Base-by-base conservation (phyloP, 2,797 vertebrate genomes). In the Pseudochromis fuscus region DNA sequence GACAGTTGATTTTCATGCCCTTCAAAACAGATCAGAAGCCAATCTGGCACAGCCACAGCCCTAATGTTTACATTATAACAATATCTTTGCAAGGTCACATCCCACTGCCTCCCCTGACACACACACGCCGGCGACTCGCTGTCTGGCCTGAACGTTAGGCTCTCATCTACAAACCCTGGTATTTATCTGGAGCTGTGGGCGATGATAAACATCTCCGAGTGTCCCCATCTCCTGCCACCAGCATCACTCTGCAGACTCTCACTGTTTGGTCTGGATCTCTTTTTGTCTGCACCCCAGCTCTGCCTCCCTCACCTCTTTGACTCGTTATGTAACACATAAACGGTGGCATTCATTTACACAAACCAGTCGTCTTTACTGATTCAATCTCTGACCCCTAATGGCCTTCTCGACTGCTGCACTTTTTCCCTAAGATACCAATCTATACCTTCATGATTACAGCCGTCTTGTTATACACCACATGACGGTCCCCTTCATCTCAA, bases 31-130 rank as follows among this genome's bases (percentile, higher is more conserved):
- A 44, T 68, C 67, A 61, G 73, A 3, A 16, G 56, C 55, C 56
- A 55, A 35, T 63, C 74, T 52, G 52, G 37, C 30, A 38, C 40
- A 67, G 33, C 19, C 16, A 38, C 44, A 21, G n/a, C 51, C 42
- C 48, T 13, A 5, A 18, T 91, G 87, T 91, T 92, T 86, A 85
- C 44, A 72, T 70, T 75, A 85, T 16, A 83, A 83, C 82, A 82
- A 60, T 53, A 72, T 86, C 67, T 67, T 24, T 61, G 30, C 61
- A 79, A 90, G 85, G 84, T 87, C 86, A 78, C 72, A 9, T 67
- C 75, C 52, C 59, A 2, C 42, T 23, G 21, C 5, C 58, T 69
- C 49, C 33, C 8, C 38, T 5, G 13, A 63, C 59, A 53, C 73
- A 25, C 53, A 44, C 75, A 59, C 7, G 4, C 28, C 66, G 72